phyloP scores from a whole-genome alignment of 2,888 invertebrate species.

The Itoplectis maculator region DNA sequence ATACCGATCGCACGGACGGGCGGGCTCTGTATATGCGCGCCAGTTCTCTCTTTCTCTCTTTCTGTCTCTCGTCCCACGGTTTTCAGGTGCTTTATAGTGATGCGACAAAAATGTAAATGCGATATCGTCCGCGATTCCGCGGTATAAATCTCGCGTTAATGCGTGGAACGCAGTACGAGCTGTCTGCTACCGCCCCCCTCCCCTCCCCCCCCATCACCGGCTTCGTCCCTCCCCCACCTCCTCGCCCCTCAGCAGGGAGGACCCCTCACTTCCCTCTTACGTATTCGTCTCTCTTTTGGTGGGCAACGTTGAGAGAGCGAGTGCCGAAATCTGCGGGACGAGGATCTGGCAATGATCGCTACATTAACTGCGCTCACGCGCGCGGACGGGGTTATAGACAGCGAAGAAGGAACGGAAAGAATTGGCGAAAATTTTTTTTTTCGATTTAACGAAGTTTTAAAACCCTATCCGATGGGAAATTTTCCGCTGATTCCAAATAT shows the following conservation, averaged over 20 bases:
- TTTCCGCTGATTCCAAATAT: too few relatives aligned
- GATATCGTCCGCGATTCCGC: conserved; percentile 81
- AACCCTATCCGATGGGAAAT: too few relatives aligned
- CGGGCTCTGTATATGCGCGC: conserved; percentile 60
- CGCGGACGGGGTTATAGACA: too few relatives aligned
- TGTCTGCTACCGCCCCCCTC: conserved; percentile 64
- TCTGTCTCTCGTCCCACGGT: conserved; percentile 48
- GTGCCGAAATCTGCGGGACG: conserved; percentile 44
- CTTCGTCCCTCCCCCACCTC: background rate
- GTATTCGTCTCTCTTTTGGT: conserved; percentile 8
- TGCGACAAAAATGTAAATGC: conserved; percentile 84
- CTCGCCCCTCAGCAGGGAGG: too few relatives aligned
- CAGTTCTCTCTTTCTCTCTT: too few relatives aligned
- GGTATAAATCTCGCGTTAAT: conserved; percentile 84
- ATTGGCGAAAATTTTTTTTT: too few relatives aligned
- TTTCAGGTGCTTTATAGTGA: conserved; percentile 82
- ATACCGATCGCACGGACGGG: conserved; percentile 74
- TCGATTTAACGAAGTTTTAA: too few relatives aligned
- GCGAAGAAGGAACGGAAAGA: too few relatives aligned
- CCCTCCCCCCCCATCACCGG: background rate
- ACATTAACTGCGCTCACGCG: too few relatives aligned
- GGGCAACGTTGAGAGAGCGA: conserved; percentile 29
- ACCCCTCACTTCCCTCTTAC: background rate
- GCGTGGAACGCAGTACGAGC: conserved; percentile 77
- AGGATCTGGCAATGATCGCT: background rate